Evolutionary conservation across 2,888 invertebrate species (phyloP).

Genomic region (Physocephala rufipes): DNA sequence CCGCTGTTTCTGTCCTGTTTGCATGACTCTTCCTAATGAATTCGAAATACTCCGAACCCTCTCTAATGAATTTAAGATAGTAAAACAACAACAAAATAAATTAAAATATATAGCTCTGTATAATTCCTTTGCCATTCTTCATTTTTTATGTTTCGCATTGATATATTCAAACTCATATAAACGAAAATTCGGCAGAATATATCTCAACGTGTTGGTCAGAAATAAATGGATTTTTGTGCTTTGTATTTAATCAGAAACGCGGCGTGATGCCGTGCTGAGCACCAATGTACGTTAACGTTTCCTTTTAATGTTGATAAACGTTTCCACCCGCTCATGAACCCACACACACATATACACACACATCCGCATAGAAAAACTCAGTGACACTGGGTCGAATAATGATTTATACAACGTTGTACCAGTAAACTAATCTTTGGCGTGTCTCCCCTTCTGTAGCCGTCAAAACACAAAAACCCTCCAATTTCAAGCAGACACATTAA

Average conservation of each 20-base stretch:
- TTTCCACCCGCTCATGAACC: background rate
- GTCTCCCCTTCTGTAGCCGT: too few relatives aligned
- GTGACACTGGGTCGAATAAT: too few relatives aligned
- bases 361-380: background rate
- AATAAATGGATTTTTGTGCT: conserved; percentile 58
- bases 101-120: background rate
- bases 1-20: background rate
- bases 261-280: conserved; percentile 17
- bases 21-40: too few relatives aligned
- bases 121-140: conserved; percentile 2
- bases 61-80: background rate
- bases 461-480: conserved; percentile 22
- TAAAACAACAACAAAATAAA: background rate
- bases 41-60: too few relatives aligned
- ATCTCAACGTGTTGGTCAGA: conserved; percentile 60
- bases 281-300: too few relatives aligned
- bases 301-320: conserved; percentile 19
- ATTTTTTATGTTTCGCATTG: background rate
- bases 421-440: too few relatives aligned
- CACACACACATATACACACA: background rate
- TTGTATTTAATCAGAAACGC: conserved; percentile 38
- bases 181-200: conserved; percentile 19
- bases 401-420: too few relatives aligned
- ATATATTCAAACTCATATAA: conserved; percentile 13
- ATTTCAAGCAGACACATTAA: conserved; percentile 27